Evolutionary conservation across 2,113 vertebrate genomes (phyloP), one percentile per base, ranked within the genome.

Genomic region (Misgurnus mizolepis): DNA sequence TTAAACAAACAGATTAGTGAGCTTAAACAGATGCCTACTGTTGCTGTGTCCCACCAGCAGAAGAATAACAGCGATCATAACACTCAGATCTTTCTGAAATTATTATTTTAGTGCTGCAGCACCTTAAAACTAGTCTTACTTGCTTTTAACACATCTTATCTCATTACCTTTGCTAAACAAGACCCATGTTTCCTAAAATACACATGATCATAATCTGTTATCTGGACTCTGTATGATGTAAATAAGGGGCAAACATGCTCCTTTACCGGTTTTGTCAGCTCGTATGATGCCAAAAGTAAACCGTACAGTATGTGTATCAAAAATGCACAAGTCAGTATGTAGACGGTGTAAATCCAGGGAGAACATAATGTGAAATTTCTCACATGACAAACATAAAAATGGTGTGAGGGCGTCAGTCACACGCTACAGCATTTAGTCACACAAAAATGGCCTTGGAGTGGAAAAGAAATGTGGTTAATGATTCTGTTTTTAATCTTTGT

Each of bases 1-100:
- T 80, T 60, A 79, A 71, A 45, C 53, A 83, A 53, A 74, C 71
- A 15, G 74, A 68, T 75, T 74, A 64, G 50, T 43, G 53, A 80
- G 53, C 53, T 67, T 5, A 75, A 67, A 64, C 64, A 67, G 71
- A 73, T 80, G 58, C 58, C 18, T 65, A 45, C 69, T 47, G 58
- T 71, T 62, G 49, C 22, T 79, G 41, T 71, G 58, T 80, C 60
- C 78, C 18, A 62, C 58, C 41, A 61, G 11, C 49, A 53, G 49
- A 12, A 34, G 8, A 40, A 5, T 22, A 22, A 67, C 17, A 41
- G 53, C 27, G 5, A 45, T 60, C 5, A 14, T 6, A 45, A 61
- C 15, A 17, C 6, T 6, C 10, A 43, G 6, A 10, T 75, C 14
- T 60, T 18, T 17, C n/a, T 60, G 14, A 17, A 75, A 62, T 45